These are phyloP conservation scores for Aphelinus certus DNA, from an alignment of 1,140 invertebrate genomes.

Conservation along the genomic window DNA sequence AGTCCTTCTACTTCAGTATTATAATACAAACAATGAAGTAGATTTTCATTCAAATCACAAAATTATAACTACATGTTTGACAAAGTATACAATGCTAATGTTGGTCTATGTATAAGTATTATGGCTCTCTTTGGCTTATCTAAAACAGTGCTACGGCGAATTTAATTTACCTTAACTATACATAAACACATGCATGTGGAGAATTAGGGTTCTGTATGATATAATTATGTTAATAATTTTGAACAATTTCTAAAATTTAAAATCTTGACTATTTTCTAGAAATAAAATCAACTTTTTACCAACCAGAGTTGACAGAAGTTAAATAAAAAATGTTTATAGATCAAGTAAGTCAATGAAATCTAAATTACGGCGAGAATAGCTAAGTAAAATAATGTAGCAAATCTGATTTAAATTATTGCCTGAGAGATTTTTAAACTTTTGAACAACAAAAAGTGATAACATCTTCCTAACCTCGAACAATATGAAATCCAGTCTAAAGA, in stretches of 20 bases:
- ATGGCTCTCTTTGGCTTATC: slow-evolving; percentile 27
- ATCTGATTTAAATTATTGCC: slow-evolving; percentile 29
- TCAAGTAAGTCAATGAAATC: not conserved
- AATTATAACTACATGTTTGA: slow-evolving; percentile 25
- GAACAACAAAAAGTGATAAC: slow-evolving; percentile 26
- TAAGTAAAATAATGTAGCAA: not conserved
- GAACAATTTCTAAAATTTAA: too few relatives aligned
- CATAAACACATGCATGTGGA: too few relatives aligned
- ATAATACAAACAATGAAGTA: slow-evolving; percentile 36
- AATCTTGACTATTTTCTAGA: too few relatives aligned
- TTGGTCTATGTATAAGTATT: slow-evolving; percentile 12
- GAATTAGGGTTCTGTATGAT: too few relatives aligned
- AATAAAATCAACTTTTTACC: too few relatives aligned
- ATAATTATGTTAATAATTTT: too few relatives aligned
- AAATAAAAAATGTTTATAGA: not conserved
- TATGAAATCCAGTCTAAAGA: slow-evolving; percentile 19
- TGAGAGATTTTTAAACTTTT: slow-evolving; percentile 30
- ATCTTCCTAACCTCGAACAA: slow-evolving; percentile 21
- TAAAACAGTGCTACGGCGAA: slow-evolving; percentile 26
- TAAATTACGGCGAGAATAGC: too few relatives aligned
- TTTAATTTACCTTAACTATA: slow-evolving; percentile 1
- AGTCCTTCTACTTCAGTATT: slow-evolving; percentile 19
- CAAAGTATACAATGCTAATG: slow-evolving; percentile 30
- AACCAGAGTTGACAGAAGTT: not conserved
- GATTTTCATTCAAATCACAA: slow-evolving; percentile 36